Base-by-base conservation (phyloP, 2,113 vertebrate species). In the Centrocercus urophasianus region DNA sequence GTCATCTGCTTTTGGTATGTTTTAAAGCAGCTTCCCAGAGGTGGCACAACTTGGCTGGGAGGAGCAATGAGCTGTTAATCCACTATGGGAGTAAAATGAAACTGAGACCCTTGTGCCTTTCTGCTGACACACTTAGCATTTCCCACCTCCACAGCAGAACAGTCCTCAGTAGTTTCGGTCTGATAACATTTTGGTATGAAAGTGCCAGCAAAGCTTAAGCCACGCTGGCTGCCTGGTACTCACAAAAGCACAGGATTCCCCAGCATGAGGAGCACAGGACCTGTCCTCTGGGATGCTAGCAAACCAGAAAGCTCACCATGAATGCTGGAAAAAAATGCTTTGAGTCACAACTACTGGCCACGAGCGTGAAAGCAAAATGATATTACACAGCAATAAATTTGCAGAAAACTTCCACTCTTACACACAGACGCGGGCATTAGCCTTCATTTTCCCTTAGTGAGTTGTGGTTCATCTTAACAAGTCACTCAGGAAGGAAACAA, bases 181-280 rank as follows among this genome's bases (percentile, higher is more conserved):
- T 27, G 15, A 21, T 2, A 9, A 19, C 3, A 3, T 28, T 64
- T n/a, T 27, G 57, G 43, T 57, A 47, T 30, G 32, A 61, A 84
- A 43, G 14, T 1, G 1, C 8, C 57, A 1, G 7, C 57, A 25
- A 52, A 0, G 0, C 45, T 71, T 3, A 8, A 54, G 47, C 0
- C 0, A 27, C n/a, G 28, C 38, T 75, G 66, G 77, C 30, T 84
- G 65, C 83, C 57, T 16, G 28, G 2, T 6, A 18, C 47, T 34
- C 67, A 38, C 24, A n/a, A 36, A 36, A 36, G 47, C 16, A 27
- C 18, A 19, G 22, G 67, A 25, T 50, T 24, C 38, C 34, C 70
- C 52, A 61, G 66, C 59, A 60, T 24, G 3, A 89, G 22, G 20
- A 43, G 82, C 5, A 5, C 59, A 72, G 74, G 48, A 82, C 34